A percentile compares a stretch with the other conserved stretches of the same genome.
phyloP scores from a whole-genome alignment of 2,113 vertebrate species.

The Empidonax traillii region DNA sequence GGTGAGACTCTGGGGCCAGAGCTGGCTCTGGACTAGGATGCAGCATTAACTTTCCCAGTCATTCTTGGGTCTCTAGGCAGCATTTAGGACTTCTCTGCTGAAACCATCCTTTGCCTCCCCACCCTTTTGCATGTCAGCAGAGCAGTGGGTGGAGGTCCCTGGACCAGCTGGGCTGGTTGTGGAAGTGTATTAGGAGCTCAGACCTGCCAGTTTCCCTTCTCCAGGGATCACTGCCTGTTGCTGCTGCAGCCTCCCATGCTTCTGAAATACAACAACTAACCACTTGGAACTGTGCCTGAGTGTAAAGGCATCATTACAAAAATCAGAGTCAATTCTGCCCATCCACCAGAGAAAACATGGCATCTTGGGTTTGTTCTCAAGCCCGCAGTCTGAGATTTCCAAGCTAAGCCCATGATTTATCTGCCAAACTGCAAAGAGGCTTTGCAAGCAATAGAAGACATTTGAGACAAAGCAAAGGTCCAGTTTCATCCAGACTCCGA shows the following conservation, averaged over 20 bases:
- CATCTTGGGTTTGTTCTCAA: neutral
- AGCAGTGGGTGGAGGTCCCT: neutral
- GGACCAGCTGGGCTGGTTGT: neutral
- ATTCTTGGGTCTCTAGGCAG: neutral
- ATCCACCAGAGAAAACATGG: neutral
- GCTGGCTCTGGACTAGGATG: neutral
- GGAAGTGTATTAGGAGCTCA: neutral
- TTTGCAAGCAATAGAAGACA: neutral
- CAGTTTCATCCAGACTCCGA: neutral
- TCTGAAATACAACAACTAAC: neutral
- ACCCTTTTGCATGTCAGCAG: neutral
- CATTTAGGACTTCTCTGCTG: neutral
- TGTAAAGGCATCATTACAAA: neutral
- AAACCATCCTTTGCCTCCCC: neutral
- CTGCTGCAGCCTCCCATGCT: neutral
- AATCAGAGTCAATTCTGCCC: neutral
- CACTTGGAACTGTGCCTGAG: neutral
- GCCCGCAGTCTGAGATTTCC: neutral
- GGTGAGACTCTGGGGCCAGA: neutral
- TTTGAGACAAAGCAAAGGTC: neutral
- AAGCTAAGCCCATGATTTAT: neutral
- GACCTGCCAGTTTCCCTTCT: neutral
- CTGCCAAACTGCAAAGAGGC: neutral
- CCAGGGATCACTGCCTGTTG: fast-evolving
- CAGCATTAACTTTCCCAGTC: neutral